Percentiles rank a stretch among this genome's conserved stretches.
phyloP scores from a whole-genome alignment of 2,113 vertebrate species.

The Bubalus kerabau region DNA sequence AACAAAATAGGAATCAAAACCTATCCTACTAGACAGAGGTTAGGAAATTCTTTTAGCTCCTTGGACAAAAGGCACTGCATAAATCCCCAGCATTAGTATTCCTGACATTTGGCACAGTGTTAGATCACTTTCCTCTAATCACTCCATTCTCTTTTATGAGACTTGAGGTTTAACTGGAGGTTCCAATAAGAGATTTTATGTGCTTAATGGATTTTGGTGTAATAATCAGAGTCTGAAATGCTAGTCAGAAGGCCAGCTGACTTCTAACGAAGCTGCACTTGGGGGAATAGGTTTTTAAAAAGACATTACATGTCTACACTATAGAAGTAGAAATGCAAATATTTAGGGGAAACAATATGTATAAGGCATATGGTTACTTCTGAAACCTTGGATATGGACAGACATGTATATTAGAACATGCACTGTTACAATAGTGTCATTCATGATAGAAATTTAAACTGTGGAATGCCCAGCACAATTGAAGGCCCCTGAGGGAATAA shows the following conservation, averaged over 20 bases:
- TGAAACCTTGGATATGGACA: not conserved
- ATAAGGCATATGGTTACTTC: not conserved
- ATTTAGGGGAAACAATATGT: not conserved
- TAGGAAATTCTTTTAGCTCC: not conserved
- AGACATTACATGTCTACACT: not conserved
- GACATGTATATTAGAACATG: not conserved
- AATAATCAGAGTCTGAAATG: slow-evolving; percentile 47
- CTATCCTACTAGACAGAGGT: not conserved
- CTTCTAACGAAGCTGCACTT: slow-evolving; percentile 48
- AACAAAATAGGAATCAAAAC: not conserved
- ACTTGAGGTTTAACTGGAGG: slow-evolving; percentile 56
- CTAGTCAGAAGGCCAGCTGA: slow-evolving; percentile 22
- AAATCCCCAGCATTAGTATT: not conserved
- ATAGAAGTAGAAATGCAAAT: not conserved
- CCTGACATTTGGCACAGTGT: not conserved
- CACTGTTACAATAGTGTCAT: not conserved
- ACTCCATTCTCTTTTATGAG: slow-evolving; percentile 62
- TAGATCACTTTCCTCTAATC: slow-evolving; percentile 52
- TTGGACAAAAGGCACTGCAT: not conserved
- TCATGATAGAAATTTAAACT: not conserved
- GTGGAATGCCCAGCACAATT: not conserved
- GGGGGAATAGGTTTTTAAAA: not conserved
- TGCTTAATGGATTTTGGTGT: slow-evolving; percentile 63
- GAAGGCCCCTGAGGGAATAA: not conserved
- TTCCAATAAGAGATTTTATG: slow-evolving; percentile 63